These are phyloP conservation scores for Bovichtus diacanthus DNA, from an alignment of 2,797 vertebrate species.

Conservation along the genomic window DNA sequence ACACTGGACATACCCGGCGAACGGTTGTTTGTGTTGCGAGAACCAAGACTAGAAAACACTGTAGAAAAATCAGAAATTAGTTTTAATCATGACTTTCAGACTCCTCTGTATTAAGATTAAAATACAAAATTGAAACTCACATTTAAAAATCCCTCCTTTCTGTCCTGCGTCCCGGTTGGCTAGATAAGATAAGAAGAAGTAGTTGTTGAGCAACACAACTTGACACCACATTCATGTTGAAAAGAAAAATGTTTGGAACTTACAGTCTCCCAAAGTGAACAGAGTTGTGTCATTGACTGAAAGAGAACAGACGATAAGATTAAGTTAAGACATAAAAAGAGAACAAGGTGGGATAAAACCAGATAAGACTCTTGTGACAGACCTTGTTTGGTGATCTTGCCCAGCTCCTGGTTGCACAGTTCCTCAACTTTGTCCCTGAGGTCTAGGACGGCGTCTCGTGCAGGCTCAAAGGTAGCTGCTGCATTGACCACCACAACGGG, in stretches of 20 bases:
- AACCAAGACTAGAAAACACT: conserved; percentile 83
- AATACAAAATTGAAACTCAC: conserved; percentile 57
- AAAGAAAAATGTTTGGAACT: conserved; percentile 32
- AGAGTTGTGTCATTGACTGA: conserved; percentile 79
- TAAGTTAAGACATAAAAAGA: neutral
- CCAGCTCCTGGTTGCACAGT: conserved; percentile 84
- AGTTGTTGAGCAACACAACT: neutral
- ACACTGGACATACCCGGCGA: conserved; percentile 55
- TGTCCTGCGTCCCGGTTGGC: conserved; percentile 47
- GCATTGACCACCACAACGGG: conserved; percentile 69
- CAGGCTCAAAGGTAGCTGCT: conserved; percentile 79
- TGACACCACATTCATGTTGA: neutral
- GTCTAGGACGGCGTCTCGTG: conserved; percentile 70
- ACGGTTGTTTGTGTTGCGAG: conserved; percentile 69
- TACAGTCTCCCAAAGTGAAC: conserved; percentile 75
- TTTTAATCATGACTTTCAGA: neutral
- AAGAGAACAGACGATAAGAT: conserved; percentile 21
- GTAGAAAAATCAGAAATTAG: fast-evolving
- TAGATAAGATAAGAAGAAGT: conserved; percentile 35
- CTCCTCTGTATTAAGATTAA: neutral
- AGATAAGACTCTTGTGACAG: neutral
- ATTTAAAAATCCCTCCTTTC: conserved; percentile 72
- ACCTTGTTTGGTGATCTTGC: conserved; percentile 85
- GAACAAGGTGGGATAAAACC: fast-evolving
- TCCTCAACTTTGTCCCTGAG: conserved; percentile 83